phyloP scores from a whole-genome alignment of 2,797 vertebrate species.

The Pangasius macronema region DNA sequence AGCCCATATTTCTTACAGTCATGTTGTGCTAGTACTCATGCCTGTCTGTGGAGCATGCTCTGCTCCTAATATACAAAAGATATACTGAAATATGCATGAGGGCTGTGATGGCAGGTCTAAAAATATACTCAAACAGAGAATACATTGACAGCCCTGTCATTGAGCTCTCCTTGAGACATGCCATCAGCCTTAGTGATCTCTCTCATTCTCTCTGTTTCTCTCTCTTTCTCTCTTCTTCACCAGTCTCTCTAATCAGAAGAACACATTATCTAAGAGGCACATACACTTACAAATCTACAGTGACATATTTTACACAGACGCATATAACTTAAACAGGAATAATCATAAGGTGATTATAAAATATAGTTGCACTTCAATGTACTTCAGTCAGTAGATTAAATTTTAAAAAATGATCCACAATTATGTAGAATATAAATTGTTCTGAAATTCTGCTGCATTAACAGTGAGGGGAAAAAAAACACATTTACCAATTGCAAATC shows the following conservation, averaged over 20 bases:
- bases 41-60: conserved; percentile 72
- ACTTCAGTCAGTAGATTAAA: neutral
- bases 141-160: conserved; percentile 86
- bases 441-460: neutral
- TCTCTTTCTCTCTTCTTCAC: conserved; percentile 18
- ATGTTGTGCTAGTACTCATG: conserved; percentile 78
- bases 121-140: conserved; percentile 85
- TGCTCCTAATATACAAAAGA: conserved; percentile 82
- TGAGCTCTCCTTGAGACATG: conserved; percentile 84
- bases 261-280: neutral
- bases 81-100: conserved; percentile 88
- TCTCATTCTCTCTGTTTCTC: conserved; percentile 37
- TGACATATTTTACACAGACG: neutral
- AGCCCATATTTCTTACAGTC: conserved; percentile 84
- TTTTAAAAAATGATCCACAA: neutral
- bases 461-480: neutral
- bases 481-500: neutral
- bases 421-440: neutral
- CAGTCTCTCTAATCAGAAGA: conserved; percentile 7
- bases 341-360: neutral
- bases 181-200: conserved; percentile 51
- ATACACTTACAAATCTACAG: neutral
- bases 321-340: neutral
- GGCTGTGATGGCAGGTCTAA: conserved; percentile 80
- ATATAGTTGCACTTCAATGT: neutral